These are phyloP conservation scores for Diabrotica balteata DNA, from an alignment of 2,888 invertebrate species.

Conservation along the genomic window DNA sequence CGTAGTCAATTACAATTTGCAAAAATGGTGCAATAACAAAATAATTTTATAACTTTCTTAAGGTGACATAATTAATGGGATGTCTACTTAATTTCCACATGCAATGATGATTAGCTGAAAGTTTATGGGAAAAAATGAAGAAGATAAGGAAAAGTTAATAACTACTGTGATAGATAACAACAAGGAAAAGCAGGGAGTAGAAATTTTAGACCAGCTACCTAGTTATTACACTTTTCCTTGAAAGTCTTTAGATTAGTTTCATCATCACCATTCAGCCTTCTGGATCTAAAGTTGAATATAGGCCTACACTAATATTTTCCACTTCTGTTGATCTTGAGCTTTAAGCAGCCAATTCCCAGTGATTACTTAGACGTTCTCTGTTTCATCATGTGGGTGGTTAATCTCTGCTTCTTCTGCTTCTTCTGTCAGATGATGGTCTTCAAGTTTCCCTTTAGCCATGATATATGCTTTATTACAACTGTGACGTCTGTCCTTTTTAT, in stretches of 20 bases:
- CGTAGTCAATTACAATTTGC: not conserved
- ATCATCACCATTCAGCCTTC: not conserved
- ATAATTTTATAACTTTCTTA: conserved; percentile 5
- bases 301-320: no score
- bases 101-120: not conserved
- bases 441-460: no score
- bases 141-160: not conserved
- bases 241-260: not conserved
- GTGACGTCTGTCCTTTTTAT: no score
- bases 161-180: not conserved
- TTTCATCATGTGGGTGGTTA: no score
- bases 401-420: no score
- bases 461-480: no score
- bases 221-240: not conserved
- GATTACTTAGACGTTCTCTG: no score
- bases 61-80: not conserved
- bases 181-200: not conserved
- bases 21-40: not conserved
- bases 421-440: no score
- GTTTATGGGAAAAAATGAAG: not conserved
- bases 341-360: no score
- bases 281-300: no score
- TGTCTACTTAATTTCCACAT: not conserved
- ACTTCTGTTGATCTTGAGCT: no score
- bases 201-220: not conserved